Base-by-base conservation (phyloP, 2,113 vertebrate species). In the Eulemur rufifrons region DNA sequence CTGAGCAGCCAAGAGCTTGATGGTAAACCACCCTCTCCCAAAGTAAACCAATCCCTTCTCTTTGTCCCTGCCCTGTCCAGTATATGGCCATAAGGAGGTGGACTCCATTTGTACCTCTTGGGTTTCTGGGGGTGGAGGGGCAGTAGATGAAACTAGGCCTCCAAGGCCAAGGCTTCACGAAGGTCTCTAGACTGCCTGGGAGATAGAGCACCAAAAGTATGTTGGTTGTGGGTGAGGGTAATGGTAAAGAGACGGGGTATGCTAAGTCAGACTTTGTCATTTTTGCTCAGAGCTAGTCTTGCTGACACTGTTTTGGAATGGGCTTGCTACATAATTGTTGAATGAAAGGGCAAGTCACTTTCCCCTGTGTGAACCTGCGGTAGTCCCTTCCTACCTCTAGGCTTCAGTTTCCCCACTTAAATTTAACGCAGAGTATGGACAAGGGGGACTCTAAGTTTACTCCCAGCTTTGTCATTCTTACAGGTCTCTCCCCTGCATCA, bases 1-100 rank as follows among this genome's bases (percentile, higher is more conserved):
- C n/a, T 68, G 66, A 96, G 82, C 54, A 90, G 74, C 69, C 59
- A 94, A 92, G 76, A 95, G 63, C 68, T 84, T 69, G 81, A 84
- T 95, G 71, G 87, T 90, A 92, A 96, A 73, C 34, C 52, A 92
- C 17, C 25, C 34, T 83, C 69, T 95, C 13, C 54, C 39, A 92
- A 91, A 91, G 91, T 17, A 92, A 94, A 68, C n/a, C 27, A 42
- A 5, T 42, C 47, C 8, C 7, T 47, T 82, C n/a, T 80, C 29
- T 86, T 88, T 42, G 23, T 25, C 25, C 21, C 27, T 68, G 37
- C 18, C 42, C 45, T 89, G 73, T 42, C 66, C 59, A n/a, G 37
- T 78, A n/a, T 42, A 52, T 74, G 81, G 56, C 37, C 47, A 64
- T 17, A 85, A 34, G 42, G 59, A 94, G 61, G 85, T 25, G 17